A percentile compares a stretch with the other conserved stretches of the same genome.
Evolutionary conservation across 2,888 invertebrate species (phyloP).

Genomic region (Norana najaformis): DNA sequence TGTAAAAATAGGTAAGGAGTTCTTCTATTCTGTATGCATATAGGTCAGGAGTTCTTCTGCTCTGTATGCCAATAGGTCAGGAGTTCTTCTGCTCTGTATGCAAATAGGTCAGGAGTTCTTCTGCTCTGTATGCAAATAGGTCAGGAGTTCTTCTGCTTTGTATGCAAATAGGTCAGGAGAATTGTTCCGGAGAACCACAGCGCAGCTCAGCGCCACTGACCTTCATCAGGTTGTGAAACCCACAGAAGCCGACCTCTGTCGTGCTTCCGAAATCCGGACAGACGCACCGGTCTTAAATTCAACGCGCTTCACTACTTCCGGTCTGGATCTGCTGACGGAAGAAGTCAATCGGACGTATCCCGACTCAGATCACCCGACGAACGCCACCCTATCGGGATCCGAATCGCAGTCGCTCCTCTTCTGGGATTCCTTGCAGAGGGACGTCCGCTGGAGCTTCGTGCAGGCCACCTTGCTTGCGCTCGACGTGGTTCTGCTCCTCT

Average conservation of each 20-base stretch:
- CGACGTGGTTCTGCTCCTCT: neutral
- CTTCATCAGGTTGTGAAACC: neutral
- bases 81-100: too few species aligned
- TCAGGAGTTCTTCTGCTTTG: too few species aligned
- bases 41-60: too few species aligned
- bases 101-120: too few species aligned
- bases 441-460: conserved; percentile 2
- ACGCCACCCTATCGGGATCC: neutral
- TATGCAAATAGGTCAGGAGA: neutral
- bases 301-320: neutral
- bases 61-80: too few species aligned
- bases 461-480: neutral
- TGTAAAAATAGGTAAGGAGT: too few species aligned
- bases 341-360: neutral
- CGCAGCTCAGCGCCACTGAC: neutral
- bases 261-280: neutral
- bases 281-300: neutral
- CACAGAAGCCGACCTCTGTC: neutral
- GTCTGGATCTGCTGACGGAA: neutral
- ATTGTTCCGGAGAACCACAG: neutral
- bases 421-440: neutral
- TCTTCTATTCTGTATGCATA: too few species aligned
- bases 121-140: too few species aligned
- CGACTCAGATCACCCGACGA: neutral
- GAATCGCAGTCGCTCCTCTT: neutral